These are phyloP conservation scores for Onthophagus taurus DNA, from an alignment of 1,140 invertebrate genomes.

Conservation along the genomic window DNA sequence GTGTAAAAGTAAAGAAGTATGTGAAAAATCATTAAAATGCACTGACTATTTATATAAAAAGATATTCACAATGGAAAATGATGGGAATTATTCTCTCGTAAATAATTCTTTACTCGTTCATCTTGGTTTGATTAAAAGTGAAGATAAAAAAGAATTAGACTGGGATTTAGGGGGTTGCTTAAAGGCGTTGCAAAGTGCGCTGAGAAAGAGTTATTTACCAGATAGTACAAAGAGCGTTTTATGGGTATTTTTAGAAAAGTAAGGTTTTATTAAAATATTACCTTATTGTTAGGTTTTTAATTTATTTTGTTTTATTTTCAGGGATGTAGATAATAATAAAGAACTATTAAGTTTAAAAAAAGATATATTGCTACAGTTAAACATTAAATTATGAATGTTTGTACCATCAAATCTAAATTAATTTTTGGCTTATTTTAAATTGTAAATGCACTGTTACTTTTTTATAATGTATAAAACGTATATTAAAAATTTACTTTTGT, in stretches of 20 bases:
- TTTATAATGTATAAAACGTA: no score
- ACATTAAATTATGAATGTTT: no score
- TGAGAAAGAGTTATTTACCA: constrained; percentile 43
- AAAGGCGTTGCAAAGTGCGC: constrained; percentile 44
- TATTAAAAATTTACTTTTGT: no score
- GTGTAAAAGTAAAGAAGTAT: constrained; percentile 43
- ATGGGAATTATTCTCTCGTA: constrained; percentile 42
- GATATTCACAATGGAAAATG: constrained; percentile 44
- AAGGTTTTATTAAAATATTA: constrained; percentile 23
- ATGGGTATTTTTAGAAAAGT: constrained; percentile 46
- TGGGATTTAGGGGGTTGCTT: constrained; percentile 53
- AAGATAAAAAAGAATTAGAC: constrained; percentile 46
- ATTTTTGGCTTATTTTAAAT: no score
- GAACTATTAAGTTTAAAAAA: constrained; percentile 5
- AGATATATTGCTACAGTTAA: not conserved
- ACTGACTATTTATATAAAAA: constrained; percentile 49
- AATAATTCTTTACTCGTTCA: constrained; percentile 57
- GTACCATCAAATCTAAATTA: no score
- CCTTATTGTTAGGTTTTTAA: not conserved
- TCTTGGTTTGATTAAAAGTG: constrained; percentile 59
- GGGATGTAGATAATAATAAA: constrained; percentile 1
- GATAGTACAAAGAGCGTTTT: constrained; percentile 44
- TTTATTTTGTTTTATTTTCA: not conserved
- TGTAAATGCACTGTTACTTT: no score
- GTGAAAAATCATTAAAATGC: constrained; percentile 42